These are phyloP conservation scores for Ambastaia sidthimunki DNA, from an alignment of 2,797 vertebrate genomes.

Conservation along the genomic window DNA sequence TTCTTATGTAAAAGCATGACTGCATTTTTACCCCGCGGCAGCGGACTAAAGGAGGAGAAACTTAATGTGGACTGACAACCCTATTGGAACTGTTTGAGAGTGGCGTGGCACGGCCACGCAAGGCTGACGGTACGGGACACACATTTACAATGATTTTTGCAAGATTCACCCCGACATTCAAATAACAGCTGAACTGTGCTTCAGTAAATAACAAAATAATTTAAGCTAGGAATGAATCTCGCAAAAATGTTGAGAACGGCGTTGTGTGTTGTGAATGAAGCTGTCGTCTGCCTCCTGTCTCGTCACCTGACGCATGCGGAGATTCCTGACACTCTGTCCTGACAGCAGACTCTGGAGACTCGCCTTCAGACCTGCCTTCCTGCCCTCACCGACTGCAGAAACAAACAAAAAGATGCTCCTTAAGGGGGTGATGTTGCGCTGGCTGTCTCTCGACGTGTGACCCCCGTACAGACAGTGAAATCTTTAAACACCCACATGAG, in stretches of 20 bases:
- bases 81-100: conserved; percentile 62
- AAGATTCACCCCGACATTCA: conserved; percentile 33
- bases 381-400: conserved; percentile 50
- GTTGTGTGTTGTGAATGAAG: conserved; percentile 5
- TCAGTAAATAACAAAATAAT: neutral
- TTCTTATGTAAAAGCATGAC: conserved; percentile 71
- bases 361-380: conserved; percentile 14
- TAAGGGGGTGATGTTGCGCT: conserved; percentile 52
- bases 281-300: conserved; percentile 18
- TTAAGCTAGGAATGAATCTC: neutral
- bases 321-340: conserved; percentile 22
- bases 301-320: conserved; percentile 16
- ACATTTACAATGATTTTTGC: conserved; percentile 51
- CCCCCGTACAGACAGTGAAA: conserved; percentile 10
- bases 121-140: conserved; percentile 48
- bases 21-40: conserved; percentile 65
- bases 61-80: conserved; percentile 72
- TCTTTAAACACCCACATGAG: neutral
- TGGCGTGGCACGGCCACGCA: conserved; percentile 50
- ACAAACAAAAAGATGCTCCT: conserved; percentile 52
- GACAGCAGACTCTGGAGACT: conserved; percentile 13
- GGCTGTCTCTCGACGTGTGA: conserved; percentile 45
- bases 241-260: conserved; percentile 12
- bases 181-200: conserved; percentile 7
- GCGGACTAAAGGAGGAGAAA: conserved; percentile 61